phyloP scores from a whole-genome alignment of 2,888 invertebrate genomes.

The Deilephila elpenor region DNA sequence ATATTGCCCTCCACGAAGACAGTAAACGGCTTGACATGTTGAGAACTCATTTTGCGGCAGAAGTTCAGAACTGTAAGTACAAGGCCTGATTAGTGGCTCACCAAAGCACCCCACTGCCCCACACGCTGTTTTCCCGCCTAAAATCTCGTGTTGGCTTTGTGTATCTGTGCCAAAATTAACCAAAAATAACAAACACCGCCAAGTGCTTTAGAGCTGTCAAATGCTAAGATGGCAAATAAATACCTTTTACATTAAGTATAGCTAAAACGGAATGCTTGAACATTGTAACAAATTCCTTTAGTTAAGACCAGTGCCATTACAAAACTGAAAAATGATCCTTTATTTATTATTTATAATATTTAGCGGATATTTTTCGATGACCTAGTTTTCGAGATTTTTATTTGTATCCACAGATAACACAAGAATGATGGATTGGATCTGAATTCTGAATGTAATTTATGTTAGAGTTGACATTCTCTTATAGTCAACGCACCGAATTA shows the following conservation, averaged over 20 bases:
- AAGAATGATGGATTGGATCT: not conserved
- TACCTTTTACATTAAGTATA: slow-evolving; percentile 59
- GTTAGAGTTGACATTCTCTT: too few species aligned
- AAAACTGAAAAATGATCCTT: not conserved
- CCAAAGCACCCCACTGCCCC: not conserved
- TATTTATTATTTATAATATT: not conserved
- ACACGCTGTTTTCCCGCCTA: slow-evolving; percentile 66
- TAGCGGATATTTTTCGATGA: not conserved
- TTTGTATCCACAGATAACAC: not conserved
- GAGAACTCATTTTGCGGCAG: slow-evolving; percentile 62
- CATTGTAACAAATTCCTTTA: slow-evolving; percentile 43
- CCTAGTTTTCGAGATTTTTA: not conserved
- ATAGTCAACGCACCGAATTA: too few species aligned
- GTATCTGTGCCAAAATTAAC: slow-evolving; percentile 32
- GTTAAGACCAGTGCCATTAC: not conserved
- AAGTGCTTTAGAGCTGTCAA: slow-evolving; percentile 56
- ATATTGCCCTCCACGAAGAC: slow-evolving; percentile 96
- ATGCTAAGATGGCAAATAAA: slow-evolving; percentile 46
- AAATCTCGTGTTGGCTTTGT: slow-evolving; percentile 39
- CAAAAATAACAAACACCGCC: slow-evolving; percentile 62
- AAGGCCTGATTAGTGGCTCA: slow-evolving; percentile 16
- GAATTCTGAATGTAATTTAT: not conserved
- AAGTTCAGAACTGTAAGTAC: slow-evolving; percentile 48
- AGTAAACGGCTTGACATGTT: slow-evolving; percentile 87
- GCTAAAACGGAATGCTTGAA: slow-evolving; percentile 36